These are phyloP conservation scores for Pionites leucogaster DNA, from an alignment of 2,113 vertebrate genomes.

Conservation along the genomic window DNA sequence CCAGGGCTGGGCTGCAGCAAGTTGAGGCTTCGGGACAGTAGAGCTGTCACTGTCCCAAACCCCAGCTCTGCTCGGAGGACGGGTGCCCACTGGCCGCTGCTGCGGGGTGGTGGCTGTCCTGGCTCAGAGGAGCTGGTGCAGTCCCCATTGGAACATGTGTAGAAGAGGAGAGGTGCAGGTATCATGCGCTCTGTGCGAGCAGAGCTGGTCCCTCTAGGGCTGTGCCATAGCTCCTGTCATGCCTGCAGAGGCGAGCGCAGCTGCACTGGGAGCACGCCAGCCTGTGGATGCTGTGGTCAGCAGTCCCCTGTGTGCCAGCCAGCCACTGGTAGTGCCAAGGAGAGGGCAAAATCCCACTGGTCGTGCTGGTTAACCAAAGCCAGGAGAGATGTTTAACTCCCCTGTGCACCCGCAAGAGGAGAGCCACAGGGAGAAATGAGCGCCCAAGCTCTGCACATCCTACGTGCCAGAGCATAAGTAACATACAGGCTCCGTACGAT, in stretches of 20 bases:
- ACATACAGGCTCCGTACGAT: rapidly evolving
- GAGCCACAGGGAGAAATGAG: not conserved
- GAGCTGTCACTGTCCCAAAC: not conserved
- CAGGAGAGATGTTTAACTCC: not conserved
- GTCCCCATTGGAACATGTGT: rapidly evolving
- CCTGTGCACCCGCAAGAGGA: not conserved
- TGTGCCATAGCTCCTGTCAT: rapidly evolving
- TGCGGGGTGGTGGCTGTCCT: not conserved
- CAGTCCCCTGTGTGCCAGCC: rapidly evolving
- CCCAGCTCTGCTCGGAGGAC: not conserved
- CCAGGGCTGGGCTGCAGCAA: not conserved
- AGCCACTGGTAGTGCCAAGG: not conserved
- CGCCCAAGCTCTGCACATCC: too few relatives aligned
- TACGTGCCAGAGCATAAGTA: not conserved
- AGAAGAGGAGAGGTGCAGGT: not conserved
- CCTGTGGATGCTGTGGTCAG: not conserved
- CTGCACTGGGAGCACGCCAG: rapidly evolving
- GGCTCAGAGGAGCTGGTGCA: not conserved
- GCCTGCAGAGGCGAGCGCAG: not conserved
- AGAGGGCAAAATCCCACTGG: not conserved
- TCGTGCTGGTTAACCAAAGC: not conserved
- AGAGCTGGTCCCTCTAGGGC: not conserved
- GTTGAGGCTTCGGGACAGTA: not conserved
- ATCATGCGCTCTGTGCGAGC: rapidly evolving
- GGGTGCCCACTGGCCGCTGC: rapidly evolving